Base-by-base conservation (phyloP, 2,888 invertebrate genomes). In the Lithophane semibrunnea region DNA sequence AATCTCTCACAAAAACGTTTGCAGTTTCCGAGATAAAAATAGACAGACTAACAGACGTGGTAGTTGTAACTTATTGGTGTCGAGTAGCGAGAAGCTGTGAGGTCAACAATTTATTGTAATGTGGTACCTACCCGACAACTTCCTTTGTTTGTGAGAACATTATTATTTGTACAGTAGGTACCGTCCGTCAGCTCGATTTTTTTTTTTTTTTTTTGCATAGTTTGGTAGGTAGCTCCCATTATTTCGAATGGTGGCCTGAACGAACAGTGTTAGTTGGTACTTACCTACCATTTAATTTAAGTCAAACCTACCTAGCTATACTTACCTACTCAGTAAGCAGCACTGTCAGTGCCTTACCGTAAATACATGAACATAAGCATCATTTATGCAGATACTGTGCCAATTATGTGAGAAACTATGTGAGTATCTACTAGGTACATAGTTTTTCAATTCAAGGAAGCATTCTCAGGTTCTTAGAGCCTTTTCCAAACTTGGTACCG, bases 141-240 rank as follows among this genome's bases (percentile, higher is more conserved):
- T 80, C 70, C 80, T 83, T 80, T 83, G 80, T 82, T 70, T 49
- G 56, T 69, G 21, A 60, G 64, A 66, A 37, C 21, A 60, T 68
- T 16, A 68, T n/a, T 54, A 68, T 54, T 54, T 44, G 49, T n/a
- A 29, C 13, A 10, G 44, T 37, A 5, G 18, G 9, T 66, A 61
- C n/a, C 16, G 1, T 24, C 29, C 29, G 29, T 29, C 29, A 24
- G 52, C 37, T 69, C 37, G 5, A 29, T 61, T n/a, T n/a, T n/a
- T n/a, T n/a, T n/a, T n/a, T n/a, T n/a, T 63, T 49, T 1, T 79
- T 64, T 77, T 79, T 78, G 56, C 24, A n/a, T 49, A 60, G 18
- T 76, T 60, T 61, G n/a, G 42, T 56, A 52, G 12, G 12, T 37
- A 58, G n/a, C 44, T 64, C n/a, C 24, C 47, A n/a, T 47, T 37